Evolutionary conservation across 2,888 invertebrate genomes (phyloP).

Genomic region (Yponomeuta malinellus): DNA sequence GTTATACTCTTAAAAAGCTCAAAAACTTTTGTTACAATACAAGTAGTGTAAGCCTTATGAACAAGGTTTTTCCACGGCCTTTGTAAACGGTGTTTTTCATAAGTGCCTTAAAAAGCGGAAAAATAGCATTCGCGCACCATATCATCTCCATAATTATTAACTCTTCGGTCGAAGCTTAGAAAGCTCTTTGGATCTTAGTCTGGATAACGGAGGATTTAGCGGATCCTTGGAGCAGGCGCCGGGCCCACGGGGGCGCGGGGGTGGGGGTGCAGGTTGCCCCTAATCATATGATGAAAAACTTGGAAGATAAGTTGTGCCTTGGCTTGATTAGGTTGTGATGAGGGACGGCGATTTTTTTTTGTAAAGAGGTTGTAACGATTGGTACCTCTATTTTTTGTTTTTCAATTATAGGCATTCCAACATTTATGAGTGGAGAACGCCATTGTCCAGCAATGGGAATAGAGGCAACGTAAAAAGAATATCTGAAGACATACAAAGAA

Average conservation of each 20-base stretch:
- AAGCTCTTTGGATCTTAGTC: constrained; percentile 41
- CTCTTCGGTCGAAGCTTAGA: constrained; percentile 27
- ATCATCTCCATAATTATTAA: neutral
- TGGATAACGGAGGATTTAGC: constrained; percentile 58
- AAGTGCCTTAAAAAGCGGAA: neutral
- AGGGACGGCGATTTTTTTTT: neutral
- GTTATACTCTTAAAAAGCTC: too few relatives aligned
- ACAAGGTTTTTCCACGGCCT: too few relatives aligned
- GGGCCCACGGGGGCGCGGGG: constrained; percentile 22
- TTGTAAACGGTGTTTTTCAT: neutral
- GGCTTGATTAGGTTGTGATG: neutral
- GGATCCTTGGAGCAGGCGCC: constrained; percentile 35
- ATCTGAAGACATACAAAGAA: too few relatives aligned
- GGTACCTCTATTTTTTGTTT: too few relatives aligned
- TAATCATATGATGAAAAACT: constrained; percentile 73
- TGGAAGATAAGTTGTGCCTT: constrained; percentile 20
- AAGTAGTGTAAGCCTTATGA: too few relatives aligned
- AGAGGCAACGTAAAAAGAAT: too few relatives aligned
- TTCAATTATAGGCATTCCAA: too few relatives aligned
- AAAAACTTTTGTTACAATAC: too few relatives aligned
- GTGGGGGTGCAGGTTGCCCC: constrained; percentile 47
- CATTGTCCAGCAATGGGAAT: too few relatives aligned
- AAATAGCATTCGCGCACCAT: neutral
- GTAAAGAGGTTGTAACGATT: neutral
- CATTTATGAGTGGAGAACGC: too few relatives aligned